Evolutionary conservation across 2,797 vertebrate genomes (phyloP).

Genomic region (Diceros bicornis): DNA sequence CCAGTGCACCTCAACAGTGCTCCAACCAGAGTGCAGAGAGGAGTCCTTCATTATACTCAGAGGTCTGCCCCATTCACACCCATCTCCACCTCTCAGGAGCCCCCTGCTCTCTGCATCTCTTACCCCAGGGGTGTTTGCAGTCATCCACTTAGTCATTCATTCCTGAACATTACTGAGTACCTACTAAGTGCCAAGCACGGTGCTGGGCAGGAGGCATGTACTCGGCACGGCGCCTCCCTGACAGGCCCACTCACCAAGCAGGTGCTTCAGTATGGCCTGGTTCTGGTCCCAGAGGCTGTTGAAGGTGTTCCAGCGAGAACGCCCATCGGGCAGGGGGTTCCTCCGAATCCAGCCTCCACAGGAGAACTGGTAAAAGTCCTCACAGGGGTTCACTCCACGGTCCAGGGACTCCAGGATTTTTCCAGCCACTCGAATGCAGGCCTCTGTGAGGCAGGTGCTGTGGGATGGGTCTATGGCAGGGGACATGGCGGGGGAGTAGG

Average conservation of each 20-base stretch:
- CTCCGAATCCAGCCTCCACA: slow-evolving; percentile 98
- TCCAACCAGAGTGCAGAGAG: neutral
- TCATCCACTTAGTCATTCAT: neutral
- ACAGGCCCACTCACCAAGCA: slow-evolving; percentile 92
- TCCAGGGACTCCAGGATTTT: slow-evolving; percentile 97
- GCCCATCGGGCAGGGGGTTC: slow-evolving; percentile 96
- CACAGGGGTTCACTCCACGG: slow-evolving; percentile 93
- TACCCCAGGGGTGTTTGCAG: neutral
- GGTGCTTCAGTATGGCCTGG: slow-evolving; percentile 97
- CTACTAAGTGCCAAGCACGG: neutral
- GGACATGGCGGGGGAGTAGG: neutral
- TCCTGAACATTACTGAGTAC: neutral
- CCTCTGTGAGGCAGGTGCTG: slow-evolving; percentile 94
- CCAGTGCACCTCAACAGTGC: neutral
- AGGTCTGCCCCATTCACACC: neutral
- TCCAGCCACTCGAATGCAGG: slow-evolving; percentile 95
- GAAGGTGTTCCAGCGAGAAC: slow-evolving; percentile 98
- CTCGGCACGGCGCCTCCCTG: neutral
- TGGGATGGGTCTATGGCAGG: slow-evolving; percentile 92
- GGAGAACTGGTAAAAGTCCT: slow-evolving; percentile 98
- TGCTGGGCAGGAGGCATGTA: neutral
- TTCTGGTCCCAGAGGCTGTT: slow-evolving; percentile 99
- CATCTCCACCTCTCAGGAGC: neutral
- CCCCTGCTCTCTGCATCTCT: neutral
- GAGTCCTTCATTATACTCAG: neutral